These are phyloP conservation scores for Gasterosteus nipponicus DNA, from an alignment of 2,113 vertebrate genomes.

Conservation along the genomic window DNA sequence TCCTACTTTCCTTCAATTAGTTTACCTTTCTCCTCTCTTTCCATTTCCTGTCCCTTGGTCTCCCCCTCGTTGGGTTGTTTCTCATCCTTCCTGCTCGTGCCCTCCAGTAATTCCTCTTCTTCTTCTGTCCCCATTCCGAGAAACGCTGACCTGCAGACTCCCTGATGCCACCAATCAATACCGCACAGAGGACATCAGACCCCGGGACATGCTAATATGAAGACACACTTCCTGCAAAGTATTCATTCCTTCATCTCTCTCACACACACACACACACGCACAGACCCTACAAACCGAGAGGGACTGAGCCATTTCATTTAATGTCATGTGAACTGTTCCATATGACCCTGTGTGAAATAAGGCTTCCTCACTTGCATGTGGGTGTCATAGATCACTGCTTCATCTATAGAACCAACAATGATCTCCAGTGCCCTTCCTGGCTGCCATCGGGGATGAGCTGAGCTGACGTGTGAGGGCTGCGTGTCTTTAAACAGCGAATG, in stretches of 20 bases:
- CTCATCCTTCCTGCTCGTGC: constrained; percentile 16
- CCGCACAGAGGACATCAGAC: constrained; percentile 61
- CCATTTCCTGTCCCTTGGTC: constrained; percentile 10
- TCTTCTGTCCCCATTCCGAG: constrained; percentile 51
- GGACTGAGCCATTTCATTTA: constrained; percentile 66
- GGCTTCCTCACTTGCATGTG: constrained; percentile 52
- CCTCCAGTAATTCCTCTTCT: constrained; percentile 31
- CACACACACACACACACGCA: constrained; percentile 9
- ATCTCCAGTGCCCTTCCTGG: constrained; percentile 70
- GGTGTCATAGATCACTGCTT: constrained; percentile 74
- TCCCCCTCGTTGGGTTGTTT: not conserved
- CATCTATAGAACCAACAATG: constrained; percentile 74
- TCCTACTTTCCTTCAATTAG: constrained; percentile 9
- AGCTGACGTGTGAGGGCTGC: constrained; percentile 33
- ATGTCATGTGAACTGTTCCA: constrained; percentile 51
- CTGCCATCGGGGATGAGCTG: constrained; percentile 68
- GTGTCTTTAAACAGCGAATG: constrained; percentile 67
- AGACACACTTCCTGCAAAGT: constrained; percentile 51
- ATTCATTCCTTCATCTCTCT: constrained; percentile 34
- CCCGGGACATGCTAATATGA: constrained; percentile 65
- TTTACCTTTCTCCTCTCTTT: constrained; percentile 36
- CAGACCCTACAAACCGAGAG: constrained; percentile 24
- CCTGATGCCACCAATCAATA: constrained; percentile 75
- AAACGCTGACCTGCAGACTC: constrained; percentile 72
- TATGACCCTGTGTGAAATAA: constrained; percentile 60